A percentile compares a stretch with the other conserved stretches of the same genome.
Conservation (phyloP, 2,888 invertebrate species). For the Acrobasis repandana region DNA sequence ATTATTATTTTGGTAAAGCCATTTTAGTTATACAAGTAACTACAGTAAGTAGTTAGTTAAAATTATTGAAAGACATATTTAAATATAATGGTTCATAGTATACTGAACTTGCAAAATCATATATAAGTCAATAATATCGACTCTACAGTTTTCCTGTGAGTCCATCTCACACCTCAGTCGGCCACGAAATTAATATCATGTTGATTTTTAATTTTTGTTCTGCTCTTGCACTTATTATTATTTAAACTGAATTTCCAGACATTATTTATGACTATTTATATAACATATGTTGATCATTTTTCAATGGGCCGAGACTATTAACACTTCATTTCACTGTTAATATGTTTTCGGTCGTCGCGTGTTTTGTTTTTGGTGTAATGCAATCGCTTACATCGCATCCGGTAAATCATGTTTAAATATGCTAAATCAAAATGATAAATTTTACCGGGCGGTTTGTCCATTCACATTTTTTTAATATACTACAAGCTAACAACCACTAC, state of each 20-base stretch:
- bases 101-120: conserved; percentile 17
- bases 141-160: conserved; percentile 54
- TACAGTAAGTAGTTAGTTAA: too few species aligned
- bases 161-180: conserved; percentile 77
- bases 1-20: too few species aligned
- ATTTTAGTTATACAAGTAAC: too few species aligned
- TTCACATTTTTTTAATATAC: neutral
- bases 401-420: conserved; percentile 54
- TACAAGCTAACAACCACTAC: neutral
- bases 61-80: too few species aligned
- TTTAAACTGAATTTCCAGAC: conserved; percentile 80
- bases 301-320: conserved; percentile 82
- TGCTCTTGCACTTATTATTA: conserved; percentile 80
- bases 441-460: neutral
- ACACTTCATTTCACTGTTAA: conserved; percentile 80
- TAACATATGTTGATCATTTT: conserved; percentile 82
- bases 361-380: conserved; percentile 61
- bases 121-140: conserved; percentile 22
- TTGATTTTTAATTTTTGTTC: conserved; percentile 80
- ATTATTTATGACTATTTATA: conserved; percentile 83
- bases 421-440: conserved; percentile 34
- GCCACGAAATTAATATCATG: conserved; percentile 80
- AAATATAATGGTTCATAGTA: too few species aligned
- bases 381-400: conserved; percentile 43
- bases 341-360: conserved; percentile 63